A percentile compares a stretch with the other conserved stretches of the same genome.
phyloP scores from a whole-genome alignment of 2,888 invertebrate species.

The Scaptomyza polygonia region DNA sequence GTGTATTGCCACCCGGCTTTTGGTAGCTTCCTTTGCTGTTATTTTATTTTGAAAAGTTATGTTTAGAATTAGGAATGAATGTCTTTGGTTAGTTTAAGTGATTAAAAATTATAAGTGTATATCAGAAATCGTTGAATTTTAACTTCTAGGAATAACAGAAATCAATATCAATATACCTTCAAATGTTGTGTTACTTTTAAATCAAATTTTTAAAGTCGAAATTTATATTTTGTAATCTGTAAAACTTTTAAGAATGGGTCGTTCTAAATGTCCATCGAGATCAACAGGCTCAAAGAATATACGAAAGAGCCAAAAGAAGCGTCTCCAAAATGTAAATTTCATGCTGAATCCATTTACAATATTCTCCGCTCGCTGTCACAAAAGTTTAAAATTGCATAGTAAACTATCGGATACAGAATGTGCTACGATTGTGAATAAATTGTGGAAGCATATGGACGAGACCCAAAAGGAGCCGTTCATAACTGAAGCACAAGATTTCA shows the following conservation, averaged over 20 bases:
- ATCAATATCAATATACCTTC: background rate
- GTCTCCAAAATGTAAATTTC: background rate
- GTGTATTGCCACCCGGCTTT: constrained; percentile 87
- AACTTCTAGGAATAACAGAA: too few species aligned
- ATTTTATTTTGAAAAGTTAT: background rate
- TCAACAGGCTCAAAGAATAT: background rate
- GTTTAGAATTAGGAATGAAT: background rate
- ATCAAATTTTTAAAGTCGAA: background rate
- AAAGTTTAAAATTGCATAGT: background rate
- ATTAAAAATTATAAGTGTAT: too few species aligned
- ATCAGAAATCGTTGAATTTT: too few species aligned
- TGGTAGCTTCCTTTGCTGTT: constrained; percentile 85
- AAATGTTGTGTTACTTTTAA: background rate
- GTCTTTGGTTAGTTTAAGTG: background rate
- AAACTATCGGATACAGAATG: constrained; percentile 15
- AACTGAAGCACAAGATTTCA: background rate
- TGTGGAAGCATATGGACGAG: constrained; percentile 21
- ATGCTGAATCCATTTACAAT: constrained; percentile 37
- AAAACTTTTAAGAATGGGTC: constrained; percentile 12
- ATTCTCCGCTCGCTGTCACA: constrained; percentile 34
- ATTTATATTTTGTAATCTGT: background rate
- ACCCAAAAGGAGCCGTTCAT: constrained; percentile 17
- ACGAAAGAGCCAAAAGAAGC: background rate
- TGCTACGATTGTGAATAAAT: constrained; percentile 11
- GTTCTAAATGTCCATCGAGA: background rate